Evolutionary conservation across 2,888 invertebrate genomes (phyloP), one percentile per base, ranked within the genome.

Genomic region (Stenotaenia linearis): DNA sequence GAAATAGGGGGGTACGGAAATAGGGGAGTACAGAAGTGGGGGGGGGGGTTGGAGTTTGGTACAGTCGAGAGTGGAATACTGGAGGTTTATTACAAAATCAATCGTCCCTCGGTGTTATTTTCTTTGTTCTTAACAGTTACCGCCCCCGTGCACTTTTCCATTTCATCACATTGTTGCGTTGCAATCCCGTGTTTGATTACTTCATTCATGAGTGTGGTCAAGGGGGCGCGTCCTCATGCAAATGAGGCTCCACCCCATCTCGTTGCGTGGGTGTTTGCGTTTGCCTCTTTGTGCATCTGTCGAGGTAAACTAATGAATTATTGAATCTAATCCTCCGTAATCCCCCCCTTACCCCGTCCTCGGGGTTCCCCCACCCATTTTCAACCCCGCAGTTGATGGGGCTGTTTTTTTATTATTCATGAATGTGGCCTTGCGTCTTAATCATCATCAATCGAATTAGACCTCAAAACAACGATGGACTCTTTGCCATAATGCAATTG

Each of bases 371-470:
- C 69, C 25, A 7, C 28, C 69, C 74, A 74, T 74, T 32, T 30
- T 23, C 74, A 74, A 30, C 74, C 28, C 32, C 74, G 18, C 10
- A 1, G 69, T 74, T 50, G 50, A 50, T 50, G 50, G 50, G 50
- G 50, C 50, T 50, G 50, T 50, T 50, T 50, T 50, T 50, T 50
- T 50, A 50, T 50, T 50, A 50, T 50, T 50, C 50, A 50, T 50
- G 50, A 50, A 50, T 50, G 50, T 50, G 50, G 50, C 50, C 50
- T 50, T 18, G 50, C 74, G 74, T 74, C 74, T 28, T 74, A 28
- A 74, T 74, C 74, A 74, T 74, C 74, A 74, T 74, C 74, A 80
- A 80, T 80, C 78, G 32, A 75, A 79, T 80, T 80, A 78, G 75
- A 45, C 45, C 79, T 40, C 79, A 79, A 79, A 79, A 79, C 75